Percentiles rank a stretch among this genome's conserved stretches.
phyloP scores from a whole-genome alignment of 2,888 invertebrate species.

The Trichacis sp. region DNA sequence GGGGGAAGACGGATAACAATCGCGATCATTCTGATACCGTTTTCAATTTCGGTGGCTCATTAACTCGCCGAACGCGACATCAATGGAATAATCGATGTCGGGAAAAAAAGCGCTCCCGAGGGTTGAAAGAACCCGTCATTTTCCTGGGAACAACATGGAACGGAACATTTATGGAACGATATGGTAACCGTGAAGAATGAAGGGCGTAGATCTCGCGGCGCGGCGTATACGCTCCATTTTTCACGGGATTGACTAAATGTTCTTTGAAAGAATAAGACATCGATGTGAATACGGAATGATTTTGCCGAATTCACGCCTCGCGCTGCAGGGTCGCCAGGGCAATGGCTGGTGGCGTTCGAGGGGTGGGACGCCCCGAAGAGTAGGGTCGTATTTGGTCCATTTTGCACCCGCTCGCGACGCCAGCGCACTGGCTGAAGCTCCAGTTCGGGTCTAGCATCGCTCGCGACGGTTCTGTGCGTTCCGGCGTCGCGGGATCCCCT shows the following conservation, averaged over 20 bases:
- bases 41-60: neutral
- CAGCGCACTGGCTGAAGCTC: slow-evolving; percentile 62
- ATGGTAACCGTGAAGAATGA: neutral
- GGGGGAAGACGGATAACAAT: neutral
- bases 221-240: neutral
- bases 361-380: slow-evolving; percentile 22
- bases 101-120: too few relatives aligned
- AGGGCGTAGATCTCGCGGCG: neutral
- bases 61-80: neutral
- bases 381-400: slow-evolving; percentile 52
- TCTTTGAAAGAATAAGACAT: slow-evolving; percentile 2
- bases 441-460: slow-evolving; percentile 66
- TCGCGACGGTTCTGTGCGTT: slow-evolving; percentile 63
- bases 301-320: slow-evolving; percentile 32
- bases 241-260: slow-evolving; percentile 6
- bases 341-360: slow-evolving; percentile 31
- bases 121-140: too few relatives aligned
- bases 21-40: neutral
- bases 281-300: slow-evolving; percentile 24
- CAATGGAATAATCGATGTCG: too few relatives aligned
- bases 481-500: neutral
- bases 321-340: neutral
- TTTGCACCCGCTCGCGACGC: slow-evolving; percentile 58
- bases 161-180: neutral
- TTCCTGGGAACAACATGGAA: too few relatives aligned